Evolutionary conservation across 2,888 invertebrate species (phyloP).

Genomic region (Fragum whitleyi): DNA sequence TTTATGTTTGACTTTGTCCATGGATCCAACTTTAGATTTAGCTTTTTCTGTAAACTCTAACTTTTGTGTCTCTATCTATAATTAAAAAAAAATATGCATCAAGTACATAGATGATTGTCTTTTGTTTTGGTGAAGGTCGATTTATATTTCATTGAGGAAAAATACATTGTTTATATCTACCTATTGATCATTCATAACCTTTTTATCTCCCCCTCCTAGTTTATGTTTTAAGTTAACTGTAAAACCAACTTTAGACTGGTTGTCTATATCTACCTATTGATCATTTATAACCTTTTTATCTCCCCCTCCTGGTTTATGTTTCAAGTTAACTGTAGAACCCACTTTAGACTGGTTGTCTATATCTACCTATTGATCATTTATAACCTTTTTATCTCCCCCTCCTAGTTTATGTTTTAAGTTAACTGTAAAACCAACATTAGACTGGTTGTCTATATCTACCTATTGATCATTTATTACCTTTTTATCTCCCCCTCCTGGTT

Average conservation of each 20-base stretch:
- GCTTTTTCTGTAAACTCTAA: constrained; percentile 63
- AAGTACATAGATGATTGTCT: too few relatives aligned
- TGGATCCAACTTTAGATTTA: constrained; percentile 69
- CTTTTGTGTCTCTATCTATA: constrained; percentile 63
- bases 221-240: constrained; percentile 94
- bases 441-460: constrained; percentile 88
- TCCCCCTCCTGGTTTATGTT: constrained; percentile 95
- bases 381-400: constrained; percentile 94
- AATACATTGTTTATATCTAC: too few relatives aligned
- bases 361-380: too few relatives aligned
- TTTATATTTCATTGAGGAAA: too few relatives aligned
- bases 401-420: constrained; percentile 95
- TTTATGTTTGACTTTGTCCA: constrained; percentile 83
- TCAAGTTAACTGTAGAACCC: constrained; percentile 95
- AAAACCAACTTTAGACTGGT: constrained; percentile 97
- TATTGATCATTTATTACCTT: constrained; percentile 86
- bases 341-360: constrained; percentile 93
- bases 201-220: constrained; percentile 97
- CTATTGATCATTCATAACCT: too few relatives aligned
- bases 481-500: constrained; percentile 97
- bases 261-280: too few relatives aligned
- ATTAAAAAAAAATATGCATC: constrained; percentile 4
- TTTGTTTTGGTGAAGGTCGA: too few relatives aligned
- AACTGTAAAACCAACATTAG: constrained; percentile 97
- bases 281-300: constrained; percentile 95